Evolutionary conservation across 2,797 vertebrate genomes (phyloP), one percentile per base, ranked within the genome.

Genomic region (Danio jaintianensis): DNA sequence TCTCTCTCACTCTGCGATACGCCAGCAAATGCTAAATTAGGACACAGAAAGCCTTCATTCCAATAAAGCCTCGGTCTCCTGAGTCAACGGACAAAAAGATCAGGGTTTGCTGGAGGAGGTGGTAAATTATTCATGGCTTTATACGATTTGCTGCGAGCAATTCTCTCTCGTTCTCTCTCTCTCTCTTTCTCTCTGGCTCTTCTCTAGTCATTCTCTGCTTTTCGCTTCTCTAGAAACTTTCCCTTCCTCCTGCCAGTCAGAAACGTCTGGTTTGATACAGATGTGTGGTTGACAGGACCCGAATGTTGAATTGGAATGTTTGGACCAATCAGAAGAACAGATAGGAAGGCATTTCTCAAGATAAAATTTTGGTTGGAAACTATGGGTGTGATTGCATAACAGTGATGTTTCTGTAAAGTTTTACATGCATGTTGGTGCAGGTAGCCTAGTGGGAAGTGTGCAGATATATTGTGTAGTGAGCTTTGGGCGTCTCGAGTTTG

Each of bases 81-180:
- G 80, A 85, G 81, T 85, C 82, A 82, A 88, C 68, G 85, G 87
- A 89, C 85, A 88, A 85, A 91, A 90, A 86, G 85, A 90, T 80
- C 79, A 74, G 80, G 85, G 85, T 89, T 90, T 82, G 85, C 89
- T 91, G 69, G 83, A 88, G 88, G 87, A 89, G 80, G 71, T 80
- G 55, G 88, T 94, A 86, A 92, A 93, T 91, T 89, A 93, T 93
- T 91, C 85, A 93, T 91, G 83, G 78, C 38, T 78, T 83, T 85
- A 74, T 90, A 73, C 85, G 86, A 90, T 87, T 88, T 88, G 86
- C 87, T 90, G 66, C 62, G 29, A 88, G 81, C 82, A 48, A 63
- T 66, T 83, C 74, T 73, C 50, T 83, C 64, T 15, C 42, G 80
- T 48, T 70, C 45, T 80, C 61, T 55, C 66, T 70, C 45, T 80